Evolutionary conservation across 2,113 vertebrate species (phyloP).

Genomic region (Centropristis striata): DNA sequence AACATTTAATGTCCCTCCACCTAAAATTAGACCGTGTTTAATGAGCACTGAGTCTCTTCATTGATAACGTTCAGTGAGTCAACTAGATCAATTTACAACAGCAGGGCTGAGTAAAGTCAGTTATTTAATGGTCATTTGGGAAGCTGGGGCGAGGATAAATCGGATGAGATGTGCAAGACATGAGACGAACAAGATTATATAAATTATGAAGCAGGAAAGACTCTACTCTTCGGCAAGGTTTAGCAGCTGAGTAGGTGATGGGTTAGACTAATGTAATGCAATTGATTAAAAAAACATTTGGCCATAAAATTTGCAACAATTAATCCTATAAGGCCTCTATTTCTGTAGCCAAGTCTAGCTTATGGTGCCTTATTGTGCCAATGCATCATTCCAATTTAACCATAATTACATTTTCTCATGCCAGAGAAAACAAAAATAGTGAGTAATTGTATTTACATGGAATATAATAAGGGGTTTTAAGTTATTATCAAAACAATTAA

Average conservation of each 20-base stretch:
- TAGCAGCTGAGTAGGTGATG: constrained; percentile 17
- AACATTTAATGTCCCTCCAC: constrained; percentile 13
- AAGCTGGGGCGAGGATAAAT: constrained; percentile 31
- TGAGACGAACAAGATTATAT: constrained; percentile 32
- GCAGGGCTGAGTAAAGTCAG: constrained; percentile 21
- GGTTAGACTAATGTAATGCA: constrained; percentile 5
- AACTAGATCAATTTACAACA: constrained; percentile 42
- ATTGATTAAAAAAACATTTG: constrained; percentile 51
- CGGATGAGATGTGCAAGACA: constrained; percentile 34
- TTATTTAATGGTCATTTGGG: constrained; percentile 46
- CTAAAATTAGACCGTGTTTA: constrained; percentile 39
- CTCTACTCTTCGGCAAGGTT: constrained; percentile 16
- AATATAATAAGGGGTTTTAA: constrained; percentile 43
- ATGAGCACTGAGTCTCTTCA: constrained; percentile 33
- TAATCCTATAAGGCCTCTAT: constrained; percentile 26
- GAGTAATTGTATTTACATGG: constrained; percentile 45
- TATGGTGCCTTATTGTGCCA: constrained; percentile 23
- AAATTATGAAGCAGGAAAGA: constrained; percentile 56
- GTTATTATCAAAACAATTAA: constrained; percentile 49
- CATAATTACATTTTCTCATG: constrained; percentile 42
- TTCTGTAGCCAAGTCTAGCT: constrained; percentile 25
- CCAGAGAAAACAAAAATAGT: constrained; percentile 30
- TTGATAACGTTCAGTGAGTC: constrained; percentile 37
- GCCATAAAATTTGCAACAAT: constrained; percentile 32
- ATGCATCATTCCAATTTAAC: constrained; percentile 36